Percentiles rank a stretch among this genome's conserved stretches.
These are phyloP conservation scores for Acestrorhynchus altus DNA, from an alignment of 2,797 vertebrate species.

Conservation along the genomic window DNA sequence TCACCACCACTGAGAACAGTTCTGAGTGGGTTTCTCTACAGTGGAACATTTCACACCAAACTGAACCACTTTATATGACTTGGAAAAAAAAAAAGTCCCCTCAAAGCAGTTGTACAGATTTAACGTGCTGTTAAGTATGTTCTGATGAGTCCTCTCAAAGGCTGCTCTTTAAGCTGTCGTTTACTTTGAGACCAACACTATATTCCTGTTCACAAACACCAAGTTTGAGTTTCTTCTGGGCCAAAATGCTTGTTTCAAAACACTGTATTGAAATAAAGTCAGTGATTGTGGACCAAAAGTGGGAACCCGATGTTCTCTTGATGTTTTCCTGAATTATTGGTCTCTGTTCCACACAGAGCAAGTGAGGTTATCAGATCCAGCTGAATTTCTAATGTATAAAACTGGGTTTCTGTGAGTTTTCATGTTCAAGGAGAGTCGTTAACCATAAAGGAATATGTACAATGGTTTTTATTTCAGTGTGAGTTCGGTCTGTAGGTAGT, in stretches of 20 bases:
- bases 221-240: neutral
- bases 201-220: neutral
- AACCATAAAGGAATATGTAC: neutral
- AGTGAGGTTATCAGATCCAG: no score
- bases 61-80: no score
- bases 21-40: no score
- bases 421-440: neutral
- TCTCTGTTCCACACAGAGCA: neutral
- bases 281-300: neutral
- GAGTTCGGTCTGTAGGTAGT: neutral
- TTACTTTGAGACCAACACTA: neutral
- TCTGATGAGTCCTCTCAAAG: neutral
- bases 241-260: neutral
- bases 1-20: no score
- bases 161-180: neutral
- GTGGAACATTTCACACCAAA: no score
- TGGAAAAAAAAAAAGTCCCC: no score
- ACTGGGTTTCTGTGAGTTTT: no score
- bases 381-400: no score
- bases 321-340: neutral
- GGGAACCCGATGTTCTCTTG: neutral
- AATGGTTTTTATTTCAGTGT: neutral
- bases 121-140: neutral
- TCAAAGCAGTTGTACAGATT: neutral
- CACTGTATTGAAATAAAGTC: neutral